These are phyloP conservation scores for Papilio helenus DNA, from an alignment of 1,140 invertebrate species.

Conservation along the genomic window DNA sequence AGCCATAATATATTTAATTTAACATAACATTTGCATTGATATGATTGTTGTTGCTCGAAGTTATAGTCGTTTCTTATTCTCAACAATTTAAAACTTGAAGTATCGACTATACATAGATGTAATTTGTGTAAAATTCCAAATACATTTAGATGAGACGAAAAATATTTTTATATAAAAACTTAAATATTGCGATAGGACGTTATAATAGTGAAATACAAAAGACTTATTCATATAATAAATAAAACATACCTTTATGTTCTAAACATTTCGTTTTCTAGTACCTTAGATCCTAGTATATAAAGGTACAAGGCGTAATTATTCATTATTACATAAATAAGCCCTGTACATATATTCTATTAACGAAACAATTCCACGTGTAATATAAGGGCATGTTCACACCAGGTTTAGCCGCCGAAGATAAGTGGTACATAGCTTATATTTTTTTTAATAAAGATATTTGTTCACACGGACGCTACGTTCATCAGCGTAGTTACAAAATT, in stretches of 20 bases:
- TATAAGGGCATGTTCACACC: too few species aligned
- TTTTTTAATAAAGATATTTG: too few species aligned
- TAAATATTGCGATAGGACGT: conserved; percentile 29
- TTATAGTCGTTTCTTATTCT: neutral
- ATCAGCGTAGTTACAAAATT: too few species aligned
- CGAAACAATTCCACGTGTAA: neutral
- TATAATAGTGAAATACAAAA: conserved; percentile 5
- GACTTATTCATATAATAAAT: conserved; percentile 24
- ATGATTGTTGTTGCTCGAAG: conserved; percentile 27
- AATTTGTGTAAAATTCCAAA: neutral
- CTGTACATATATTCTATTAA: neutral
- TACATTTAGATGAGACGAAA: neutral
- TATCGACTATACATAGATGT: conserved; percentile 23
- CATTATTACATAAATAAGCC: conserved; percentile 20
- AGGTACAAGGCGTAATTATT: neutral
- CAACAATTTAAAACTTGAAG: neutral
- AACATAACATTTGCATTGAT: conserved; percentile 33
- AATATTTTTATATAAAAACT: conserved; percentile 9
- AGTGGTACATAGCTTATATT: too few species aligned
- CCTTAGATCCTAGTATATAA: neutral
- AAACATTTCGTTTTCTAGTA: neutral
- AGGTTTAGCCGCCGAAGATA: too few species aligned
- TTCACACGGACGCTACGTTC: too few species aligned
- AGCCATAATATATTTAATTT: conserved; percentile 1
- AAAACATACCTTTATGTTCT: neutral